These are phyloP conservation scores for Hemistola chrysoprasaria DNA, from an alignment of 2,888 invertebrate genomes.

Conservation along the genomic window DNA sequence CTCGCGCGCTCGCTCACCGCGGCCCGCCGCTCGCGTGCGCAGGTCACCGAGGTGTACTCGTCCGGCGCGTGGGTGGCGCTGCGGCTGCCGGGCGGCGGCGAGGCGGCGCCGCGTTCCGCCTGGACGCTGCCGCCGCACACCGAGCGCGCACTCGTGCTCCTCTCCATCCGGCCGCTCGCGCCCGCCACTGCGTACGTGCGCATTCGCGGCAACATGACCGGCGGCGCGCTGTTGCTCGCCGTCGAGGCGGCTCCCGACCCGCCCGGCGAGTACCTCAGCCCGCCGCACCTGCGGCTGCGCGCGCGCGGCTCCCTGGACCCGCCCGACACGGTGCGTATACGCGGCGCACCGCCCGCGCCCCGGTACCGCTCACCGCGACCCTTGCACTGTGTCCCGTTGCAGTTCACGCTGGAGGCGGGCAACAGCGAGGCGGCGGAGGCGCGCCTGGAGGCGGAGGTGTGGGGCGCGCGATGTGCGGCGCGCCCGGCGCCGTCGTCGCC, in stretches of 20 bases:
- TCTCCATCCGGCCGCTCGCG: constrained; percentile 83
- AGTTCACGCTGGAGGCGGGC: constrained; percentile 52
- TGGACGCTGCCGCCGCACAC: constrained; percentile 96
- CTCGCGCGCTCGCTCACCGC: neutral
- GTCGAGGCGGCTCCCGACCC: constrained; percentile 62
- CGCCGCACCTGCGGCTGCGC: constrained; percentile 60
- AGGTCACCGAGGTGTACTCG: constrained; percentile 91
- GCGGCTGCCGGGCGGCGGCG: constrained; percentile 90
- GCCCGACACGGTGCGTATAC: constrained; percentile 45
- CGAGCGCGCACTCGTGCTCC: constrained; percentile 93
- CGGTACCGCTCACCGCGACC: neutral
- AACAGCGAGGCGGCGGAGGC: constrained; percentile 46
- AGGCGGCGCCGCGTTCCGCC: constrained; percentile 88
- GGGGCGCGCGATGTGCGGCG: constrained; percentile 39
- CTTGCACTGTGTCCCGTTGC: constrained; percentile 11
- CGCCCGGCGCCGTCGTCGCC: constrained; percentile 31
- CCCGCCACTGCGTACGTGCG: constrained; percentile 2
- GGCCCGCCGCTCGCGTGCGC: constrained; percentile 22
- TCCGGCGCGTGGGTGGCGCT: constrained; percentile 97
- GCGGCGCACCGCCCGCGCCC: neutral
- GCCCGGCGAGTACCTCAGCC: constrained; percentile 56
- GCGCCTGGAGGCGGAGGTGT: constrained; percentile 41
- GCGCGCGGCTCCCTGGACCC: constrained; percentile 56
- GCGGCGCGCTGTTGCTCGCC: constrained; percentile 62
- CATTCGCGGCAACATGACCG: constrained; percentile 58